A percentile compares a stretch with the other conserved stretches of the same genome.
Conservation (phyloP, 2,888 invertebrate species). For the Lasioglossum lativentre region DNA sequence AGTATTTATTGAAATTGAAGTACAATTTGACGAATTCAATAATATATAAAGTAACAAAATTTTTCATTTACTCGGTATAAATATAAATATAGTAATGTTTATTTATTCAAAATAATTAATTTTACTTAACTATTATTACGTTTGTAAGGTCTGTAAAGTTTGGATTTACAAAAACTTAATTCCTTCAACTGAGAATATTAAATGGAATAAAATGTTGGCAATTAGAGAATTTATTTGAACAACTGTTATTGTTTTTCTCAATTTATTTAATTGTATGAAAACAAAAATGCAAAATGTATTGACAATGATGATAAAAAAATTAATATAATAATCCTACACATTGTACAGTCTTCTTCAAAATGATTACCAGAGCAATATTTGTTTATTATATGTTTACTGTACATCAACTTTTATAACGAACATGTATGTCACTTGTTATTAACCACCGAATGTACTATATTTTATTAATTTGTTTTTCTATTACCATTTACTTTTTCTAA, state of each 20-base stretch:
- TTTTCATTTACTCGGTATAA: neutral
- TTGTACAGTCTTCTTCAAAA: neutral
- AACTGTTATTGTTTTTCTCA: neutral
- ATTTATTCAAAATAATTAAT: neutral
- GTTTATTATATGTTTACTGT: neutral
- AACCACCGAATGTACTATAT: neutral
- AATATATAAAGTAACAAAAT: neutral
- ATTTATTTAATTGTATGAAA: conserved; percentile 8
- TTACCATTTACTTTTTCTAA: conserved; percentile 3
- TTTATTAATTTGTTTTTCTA: neutral
- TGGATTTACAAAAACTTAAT: neutral
- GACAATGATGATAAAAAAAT: neutral
- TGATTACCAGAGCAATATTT: neutral
- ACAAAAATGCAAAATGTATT: neutral
- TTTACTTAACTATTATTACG: conserved; percentile 11
- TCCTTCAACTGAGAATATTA: neutral
- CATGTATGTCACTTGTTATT: neutral
- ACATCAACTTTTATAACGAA: neutral
- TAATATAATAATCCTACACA: conserved; percentile 1
- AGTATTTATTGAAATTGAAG: neutral
- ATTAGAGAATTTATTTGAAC: neutral
- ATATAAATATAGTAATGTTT: neutral
- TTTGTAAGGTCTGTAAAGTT: conserved; percentile 1
- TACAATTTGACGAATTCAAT: neutral
- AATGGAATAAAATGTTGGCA: conserved; percentile 7